These are phyloP conservation scores for Dufourea novaeangliae DNA, from an alignment of 1,140 invertebrate species.

Conservation along the genomic window DNA sequence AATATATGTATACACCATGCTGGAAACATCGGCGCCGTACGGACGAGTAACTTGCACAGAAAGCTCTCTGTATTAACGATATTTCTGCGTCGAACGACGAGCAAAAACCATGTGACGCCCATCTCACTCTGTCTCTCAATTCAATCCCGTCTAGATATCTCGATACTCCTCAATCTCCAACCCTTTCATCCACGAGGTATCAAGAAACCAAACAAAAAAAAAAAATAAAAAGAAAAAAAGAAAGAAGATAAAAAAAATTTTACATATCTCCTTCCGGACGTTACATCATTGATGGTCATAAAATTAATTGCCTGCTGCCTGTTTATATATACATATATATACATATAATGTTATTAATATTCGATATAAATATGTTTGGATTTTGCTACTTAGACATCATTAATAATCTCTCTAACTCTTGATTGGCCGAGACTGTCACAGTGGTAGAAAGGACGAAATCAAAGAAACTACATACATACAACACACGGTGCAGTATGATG, in stretches of 20 bases:
- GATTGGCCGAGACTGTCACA: constrained; percentile 64
- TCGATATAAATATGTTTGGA: constrained; percentile 63
- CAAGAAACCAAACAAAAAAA: constrained; percentile 24
- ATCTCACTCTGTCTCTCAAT: constrained; percentile 46
- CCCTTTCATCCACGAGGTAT: constrained; percentile 42
- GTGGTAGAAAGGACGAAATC: too few relatives aligned
- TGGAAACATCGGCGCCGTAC: constrained; percentile 20
- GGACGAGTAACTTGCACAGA: constrained; percentile 48
- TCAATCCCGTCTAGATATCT: constrained; percentile 46
- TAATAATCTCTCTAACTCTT: constrained; percentile 65
- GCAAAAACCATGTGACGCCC: constrained; percentile 54
- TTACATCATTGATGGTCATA: constrained; percentile 72
- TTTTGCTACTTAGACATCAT: constrained; percentile 65
- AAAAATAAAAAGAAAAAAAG: constrained; percentile 32
- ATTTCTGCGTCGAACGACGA: constrained; percentile 42
- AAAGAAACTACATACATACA: too few relatives aligned
- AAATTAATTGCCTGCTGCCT: constrained; percentile 79
- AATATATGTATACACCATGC: constrained; percentile 44
- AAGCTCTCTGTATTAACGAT: constrained; percentile 38
- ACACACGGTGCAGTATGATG: too few relatives aligned
- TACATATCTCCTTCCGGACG: constrained; percentile 47
- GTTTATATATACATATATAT: constrained; percentile 66
- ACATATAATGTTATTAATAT: constrained; percentile 66
- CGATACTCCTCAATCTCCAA: constrained; percentile 15
- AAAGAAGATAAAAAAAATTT: constrained; percentile 48